These are phyloP conservation scores for Acanthurus tractus DNA, from an alignment of 2,797 vertebrate species.

Conservation along the genomic window DNA sequence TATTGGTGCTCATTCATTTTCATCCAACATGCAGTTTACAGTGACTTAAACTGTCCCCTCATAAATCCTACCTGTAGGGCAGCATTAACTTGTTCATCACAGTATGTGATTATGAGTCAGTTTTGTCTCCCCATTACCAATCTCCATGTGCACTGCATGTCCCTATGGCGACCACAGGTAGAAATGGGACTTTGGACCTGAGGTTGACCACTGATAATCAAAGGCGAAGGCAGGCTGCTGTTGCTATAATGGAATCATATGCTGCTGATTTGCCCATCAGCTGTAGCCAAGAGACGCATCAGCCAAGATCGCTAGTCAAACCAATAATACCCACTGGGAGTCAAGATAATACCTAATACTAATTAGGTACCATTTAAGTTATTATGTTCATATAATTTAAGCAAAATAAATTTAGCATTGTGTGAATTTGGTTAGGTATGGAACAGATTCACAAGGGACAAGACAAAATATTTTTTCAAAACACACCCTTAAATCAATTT, in stretches of 20 bases:
- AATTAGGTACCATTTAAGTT: not conserved
- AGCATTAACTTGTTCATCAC: constrained; percentile 29
- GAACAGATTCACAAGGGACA: not conserved
- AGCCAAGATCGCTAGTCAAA: constrained; percentile 16
- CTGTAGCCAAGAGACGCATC: constrained; percentile 12
- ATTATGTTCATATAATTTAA: not conserved
- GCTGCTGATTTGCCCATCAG: constrained; percentile 32
- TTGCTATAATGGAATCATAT: constrained; percentile 24
- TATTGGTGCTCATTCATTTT: constrained; percentile 1
- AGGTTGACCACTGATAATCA: constrained; percentile 46
- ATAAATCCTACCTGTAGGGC: constrained; percentile 20
- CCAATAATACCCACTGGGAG: not conserved
- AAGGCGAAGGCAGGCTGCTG: constrained; percentile 35
- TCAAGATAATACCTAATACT: not conserved
- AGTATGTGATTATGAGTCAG: constrained; percentile 36
- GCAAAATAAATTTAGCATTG: not conserved
- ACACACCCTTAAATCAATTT: no score
- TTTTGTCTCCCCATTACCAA: constrained; percentile 42
- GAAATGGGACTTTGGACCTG: constrained; percentile 60
- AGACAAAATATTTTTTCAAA: not conserved
- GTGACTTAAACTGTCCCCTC: constrained; percentile 8
- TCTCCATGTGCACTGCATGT: constrained; percentile 41
- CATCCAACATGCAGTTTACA: not conserved
- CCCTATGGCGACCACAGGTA: constrained; percentile 60
- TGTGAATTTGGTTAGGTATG: not conserved